A percentile compares a stretch with the other conserved stretches of the same genome.
These are phyloP conservation scores for Diabrotica balteata DNA, from an alignment of 2,888 invertebrate species.

Conservation along the genomic window DNA sequence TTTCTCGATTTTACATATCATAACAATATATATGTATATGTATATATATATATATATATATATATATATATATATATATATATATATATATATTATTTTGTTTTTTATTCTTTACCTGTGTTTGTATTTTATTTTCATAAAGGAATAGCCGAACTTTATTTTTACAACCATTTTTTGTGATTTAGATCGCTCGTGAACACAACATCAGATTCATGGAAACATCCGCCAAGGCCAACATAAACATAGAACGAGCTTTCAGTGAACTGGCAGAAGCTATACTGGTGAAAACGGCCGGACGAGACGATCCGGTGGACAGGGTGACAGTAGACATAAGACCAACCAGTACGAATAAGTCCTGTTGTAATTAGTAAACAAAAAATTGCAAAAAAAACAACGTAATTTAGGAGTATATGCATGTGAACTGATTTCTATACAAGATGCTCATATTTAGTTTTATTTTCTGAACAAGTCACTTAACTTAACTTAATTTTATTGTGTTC, in stretches of 20 bases:
- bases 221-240: conserved; percentile 95
- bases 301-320: conserved; percentile 76
- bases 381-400: conserved; percentile 17
- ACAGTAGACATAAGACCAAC: conserved; percentile 77
- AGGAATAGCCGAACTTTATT: neutral
- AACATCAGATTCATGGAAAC: conserved; percentile 97
- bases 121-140: neutral
- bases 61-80: no score
- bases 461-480: conserved; percentile 16
- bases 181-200: conserved; percentile 92
- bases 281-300: conserved; percentile 84
- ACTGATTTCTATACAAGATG: conserved; percentile 43
- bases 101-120: no score
- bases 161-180: conserved; percentile 4
- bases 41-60: no score
- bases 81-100: no score
- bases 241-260: conserved; percentile 96
- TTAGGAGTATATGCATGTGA: conserved; percentile 40
- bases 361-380: conserved; percentile 42
- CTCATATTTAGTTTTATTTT: conserved; percentile 31
- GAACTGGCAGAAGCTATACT: conserved; percentile 88
- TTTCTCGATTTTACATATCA: no score
- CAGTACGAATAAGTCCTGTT: conserved; percentile 69
- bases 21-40: no score
- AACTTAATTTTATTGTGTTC: conserved; percentile 19